Conservation (phyloP, 2,888 invertebrate genomes). For the Pristionchus japonicus region DNA sequence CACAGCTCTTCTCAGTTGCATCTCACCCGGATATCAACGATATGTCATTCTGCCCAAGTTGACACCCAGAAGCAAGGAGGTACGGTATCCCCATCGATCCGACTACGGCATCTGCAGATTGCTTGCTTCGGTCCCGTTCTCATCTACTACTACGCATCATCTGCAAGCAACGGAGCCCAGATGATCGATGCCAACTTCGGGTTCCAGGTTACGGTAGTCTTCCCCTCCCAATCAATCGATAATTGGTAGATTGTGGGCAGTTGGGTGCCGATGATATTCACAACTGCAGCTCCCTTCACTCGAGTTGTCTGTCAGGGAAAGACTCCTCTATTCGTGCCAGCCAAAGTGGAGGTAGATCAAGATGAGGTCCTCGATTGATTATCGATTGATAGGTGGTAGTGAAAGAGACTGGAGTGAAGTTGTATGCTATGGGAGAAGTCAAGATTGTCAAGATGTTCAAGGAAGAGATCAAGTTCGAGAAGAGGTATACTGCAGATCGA, state of each 20-base stretch:
- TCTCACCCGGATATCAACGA: neutral
- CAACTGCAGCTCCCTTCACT: conserved; percentile 32
- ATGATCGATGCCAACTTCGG: conserved; percentile 13
- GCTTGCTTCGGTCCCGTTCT: conserved; percentile 39
- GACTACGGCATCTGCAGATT: conserved; percentile 1
- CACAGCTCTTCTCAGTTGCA: neutral
- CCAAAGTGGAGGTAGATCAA: conserved; percentile 28
- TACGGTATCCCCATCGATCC: neutral
- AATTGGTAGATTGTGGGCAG: conserved; percentile 17
- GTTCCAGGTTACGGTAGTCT: conserved; percentile 42
- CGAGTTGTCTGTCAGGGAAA: conserved; percentile 25
- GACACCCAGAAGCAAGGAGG: conserved; percentile 1
- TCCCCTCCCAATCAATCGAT: neutral
- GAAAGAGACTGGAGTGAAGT: conserved; percentile 16
- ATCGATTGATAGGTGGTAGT: conserved; percentile 11
- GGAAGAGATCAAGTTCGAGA: neutral
- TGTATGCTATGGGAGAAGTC: neutral
- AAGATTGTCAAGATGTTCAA: conserved; percentile 27
- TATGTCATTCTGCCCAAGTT: neutral
- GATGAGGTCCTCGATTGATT: neutral
- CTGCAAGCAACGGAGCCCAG: neutral
- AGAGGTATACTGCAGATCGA: neutral
- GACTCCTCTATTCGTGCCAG: conserved; percentile 34
- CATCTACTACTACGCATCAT: conserved; percentile 1
- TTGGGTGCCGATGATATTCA: conserved; percentile 31